phyloP scores from a whole-genome alignment of 2,113 vertebrate genomes.

The Calidris pugnax region DNA sequence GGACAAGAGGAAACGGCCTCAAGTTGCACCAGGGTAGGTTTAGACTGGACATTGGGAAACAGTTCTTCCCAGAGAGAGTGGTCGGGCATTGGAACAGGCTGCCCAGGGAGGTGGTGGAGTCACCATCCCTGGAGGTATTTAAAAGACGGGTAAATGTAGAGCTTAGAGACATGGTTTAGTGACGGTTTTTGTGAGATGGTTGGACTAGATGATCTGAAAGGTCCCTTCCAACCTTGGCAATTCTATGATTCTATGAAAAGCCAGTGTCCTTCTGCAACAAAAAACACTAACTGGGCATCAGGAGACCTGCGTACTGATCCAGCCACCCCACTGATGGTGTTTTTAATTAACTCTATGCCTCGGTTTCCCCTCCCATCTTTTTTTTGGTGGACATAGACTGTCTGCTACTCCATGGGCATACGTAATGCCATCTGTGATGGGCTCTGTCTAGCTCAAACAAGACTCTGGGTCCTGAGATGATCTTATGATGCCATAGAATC shows the following conservation, averaged over 20 bases:
- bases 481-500: background rate
- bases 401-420: background rate
- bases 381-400: background rate
- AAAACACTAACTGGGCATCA: background rate
- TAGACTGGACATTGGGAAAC: background rate
- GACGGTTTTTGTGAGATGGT: background rate
- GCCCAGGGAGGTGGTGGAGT: background rate
- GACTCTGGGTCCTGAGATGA: background rate
- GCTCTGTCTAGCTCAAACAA: background rate
- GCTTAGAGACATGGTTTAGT: background rate
- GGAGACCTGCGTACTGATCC: background rate
- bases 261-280: background rate
- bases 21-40: background rate
- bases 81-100: too few species aligned
- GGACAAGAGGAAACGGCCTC: background rate
- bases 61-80: too few species aligned
- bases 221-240: background rate
- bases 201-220: background rate
- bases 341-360: background rate
- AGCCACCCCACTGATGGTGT: background rate
- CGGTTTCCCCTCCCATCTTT: background rate
- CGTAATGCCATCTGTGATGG: background rate
- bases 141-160: background rate
- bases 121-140: background rate
- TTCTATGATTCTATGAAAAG: background rate